Evolutionary conservation across 1,140 invertebrate species (phyloP).

Genomic region (Geopemphigus sp.): DNA sequence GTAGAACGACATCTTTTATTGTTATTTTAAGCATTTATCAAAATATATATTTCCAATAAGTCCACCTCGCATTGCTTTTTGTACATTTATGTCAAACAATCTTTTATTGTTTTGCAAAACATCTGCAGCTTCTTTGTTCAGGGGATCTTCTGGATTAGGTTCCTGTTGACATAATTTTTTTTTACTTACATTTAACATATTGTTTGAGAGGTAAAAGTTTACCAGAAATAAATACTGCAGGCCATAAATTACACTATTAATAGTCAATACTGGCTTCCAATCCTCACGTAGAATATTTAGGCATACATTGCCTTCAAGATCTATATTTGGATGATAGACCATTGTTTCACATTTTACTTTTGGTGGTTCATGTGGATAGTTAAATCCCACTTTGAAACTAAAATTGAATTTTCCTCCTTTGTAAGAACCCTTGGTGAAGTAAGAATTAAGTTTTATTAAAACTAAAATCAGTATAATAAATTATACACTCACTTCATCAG

Average conservation of each 20-base stretch:
- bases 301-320: conserved; percentile 92
- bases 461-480: not conserved
- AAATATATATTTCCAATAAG: conserved; percentile 91
- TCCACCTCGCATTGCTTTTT: conserved; percentile 92
- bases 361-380: conserved; percentile 94
- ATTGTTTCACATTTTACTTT: conserved; percentile 94
- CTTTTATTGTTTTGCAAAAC: conserved; percentile 91
- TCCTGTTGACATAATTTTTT: conserved; percentile 65
- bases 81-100: conserved; percentile 93
- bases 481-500: conserved; percentile 73
- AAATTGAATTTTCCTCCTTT: conserved; percentile 90
- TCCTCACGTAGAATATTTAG: conserved; percentile 94
- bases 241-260: conserved; percentile 97
- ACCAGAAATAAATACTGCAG: conserved; percentile 96
- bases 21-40: conserved; percentile 89
- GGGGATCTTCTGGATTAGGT: conserved; percentile 96
- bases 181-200: not conserved
- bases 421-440: conserved; percentile 80
- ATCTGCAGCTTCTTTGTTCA: conserved; percentile 99
- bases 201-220: conserved; percentile 53
- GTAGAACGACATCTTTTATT: conserved; percentile 56
- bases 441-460: not conserved
- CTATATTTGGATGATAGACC: conserved; percentile 94
- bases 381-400: conserved; percentile 95
- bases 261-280: conserved; percentile 97